A percentile compares a stretch with the other conserved stretches of the same genome.
Conservation (phyloP, 2,113 vertebrate genomes). For the Emydura subglobosa region DNA sequence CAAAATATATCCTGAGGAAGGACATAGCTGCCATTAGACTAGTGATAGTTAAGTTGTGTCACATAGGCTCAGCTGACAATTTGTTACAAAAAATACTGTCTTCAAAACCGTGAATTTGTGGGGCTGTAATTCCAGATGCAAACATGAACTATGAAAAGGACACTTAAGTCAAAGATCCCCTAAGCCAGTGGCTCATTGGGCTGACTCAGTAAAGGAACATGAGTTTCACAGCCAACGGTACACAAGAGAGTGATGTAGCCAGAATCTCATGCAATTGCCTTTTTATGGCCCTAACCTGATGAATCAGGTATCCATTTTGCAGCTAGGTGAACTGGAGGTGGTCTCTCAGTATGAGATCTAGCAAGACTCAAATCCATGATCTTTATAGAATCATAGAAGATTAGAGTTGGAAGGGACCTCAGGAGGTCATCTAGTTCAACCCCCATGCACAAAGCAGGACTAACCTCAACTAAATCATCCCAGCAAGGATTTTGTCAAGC, state of each 20-base stretch:
- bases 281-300: not conserved
- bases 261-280: not conserved
- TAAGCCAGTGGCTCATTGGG: not conserved
- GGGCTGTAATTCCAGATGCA: not conserved
- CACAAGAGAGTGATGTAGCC: too few species aligned
- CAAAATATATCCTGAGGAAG: not conserved
- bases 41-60: not conserved
- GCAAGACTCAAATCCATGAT: not conserved
- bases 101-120: not conserved
- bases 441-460: too few species aligned
- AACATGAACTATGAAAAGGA: not conserved
- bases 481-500: too few species aligned
- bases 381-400: too few species aligned
- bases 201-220: too few species aligned
- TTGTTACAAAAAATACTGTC: not conserved
- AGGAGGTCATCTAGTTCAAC: too few species aligned
- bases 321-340: not conserved
- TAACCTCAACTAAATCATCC: too few species aligned
- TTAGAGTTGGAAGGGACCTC: too few species aligned
- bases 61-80: not conserved
- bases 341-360: not conserved
- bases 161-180: not conserved
- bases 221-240: too few species aligned
- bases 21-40: not conserved
- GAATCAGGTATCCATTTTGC: not conserved